These are phyloP conservation scores for Allacma fusca DNA, from an alignment of 2,888 invertebrate species.

Conservation along the genomic window DNA sequence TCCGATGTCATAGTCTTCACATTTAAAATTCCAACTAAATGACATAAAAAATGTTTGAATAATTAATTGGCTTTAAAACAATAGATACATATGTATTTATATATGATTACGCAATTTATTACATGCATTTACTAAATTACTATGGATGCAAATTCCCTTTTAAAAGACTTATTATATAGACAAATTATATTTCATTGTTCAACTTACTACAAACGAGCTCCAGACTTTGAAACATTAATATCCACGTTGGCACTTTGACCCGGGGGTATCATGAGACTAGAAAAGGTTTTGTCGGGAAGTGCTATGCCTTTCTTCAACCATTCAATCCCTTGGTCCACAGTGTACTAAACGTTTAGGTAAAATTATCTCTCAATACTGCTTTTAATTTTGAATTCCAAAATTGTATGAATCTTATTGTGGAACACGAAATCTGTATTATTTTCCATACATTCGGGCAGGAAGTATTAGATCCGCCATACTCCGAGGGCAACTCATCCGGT, in stretches of 20 bases:
- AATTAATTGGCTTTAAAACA: too few relatives aligned
- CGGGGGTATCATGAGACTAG: constrained; percentile 18
- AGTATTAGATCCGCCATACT: constrained; percentile 39
- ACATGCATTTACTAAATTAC: too few relatives aligned
- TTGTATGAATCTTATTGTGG: background rate
- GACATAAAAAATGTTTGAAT: background rate
- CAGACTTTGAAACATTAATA: background rate
- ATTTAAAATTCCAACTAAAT: constrained; percentile 40
- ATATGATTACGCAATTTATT: background rate
- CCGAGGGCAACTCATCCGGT: constrained; percentile 35
- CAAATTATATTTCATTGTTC: background rate
- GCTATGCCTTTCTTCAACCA: background rate
- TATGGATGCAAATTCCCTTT: too few relatives aligned
- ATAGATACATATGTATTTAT: background rate
- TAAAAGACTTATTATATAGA: background rate
- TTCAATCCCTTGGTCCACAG: constrained; percentile 8
- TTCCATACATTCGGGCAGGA: constrained; percentile 31
- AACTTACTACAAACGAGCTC: background rate
- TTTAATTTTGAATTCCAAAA: too few relatives aligned
- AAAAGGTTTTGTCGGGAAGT: background rate
- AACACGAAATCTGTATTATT: background rate
- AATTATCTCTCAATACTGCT: background rate
- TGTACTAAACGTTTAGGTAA: constrained; percentile 4
- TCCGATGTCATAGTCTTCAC: constrained; percentile 34
- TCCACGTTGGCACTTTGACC: constrained; percentile 30